Conservation (phyloP, 2,113 vertebrate genomes). For the Dinomys branickii region DNA sequence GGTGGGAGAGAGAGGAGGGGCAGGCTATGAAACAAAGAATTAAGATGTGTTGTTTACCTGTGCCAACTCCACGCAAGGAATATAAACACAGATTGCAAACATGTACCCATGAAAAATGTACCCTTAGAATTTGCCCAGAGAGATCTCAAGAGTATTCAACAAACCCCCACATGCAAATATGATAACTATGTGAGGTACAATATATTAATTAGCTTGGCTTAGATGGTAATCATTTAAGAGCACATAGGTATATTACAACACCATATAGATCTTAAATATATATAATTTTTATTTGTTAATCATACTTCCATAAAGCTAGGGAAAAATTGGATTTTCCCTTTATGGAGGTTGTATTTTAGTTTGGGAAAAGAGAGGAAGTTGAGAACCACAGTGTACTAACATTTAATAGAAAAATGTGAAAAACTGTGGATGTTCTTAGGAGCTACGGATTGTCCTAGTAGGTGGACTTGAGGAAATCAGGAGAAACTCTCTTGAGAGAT, state of each 20-base stretch:
- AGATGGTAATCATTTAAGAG: neutral
- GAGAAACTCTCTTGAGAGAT: neutral
- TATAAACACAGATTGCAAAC: neutral
- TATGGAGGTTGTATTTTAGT: neutral
- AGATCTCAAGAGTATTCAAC: too few species aligned
- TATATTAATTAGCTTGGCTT: neutral
- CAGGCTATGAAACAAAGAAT: neutral
- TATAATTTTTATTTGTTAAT: neutral
- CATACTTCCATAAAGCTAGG: neutral
- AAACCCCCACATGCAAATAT: neutral
- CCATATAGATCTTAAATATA: neutral
- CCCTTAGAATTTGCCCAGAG: neutral
- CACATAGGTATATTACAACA: neutral
- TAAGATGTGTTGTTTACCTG: neutral
- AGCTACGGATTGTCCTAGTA: neutral
- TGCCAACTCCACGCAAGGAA: neutral
- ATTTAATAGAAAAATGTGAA: neutral
- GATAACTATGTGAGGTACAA: neutral
- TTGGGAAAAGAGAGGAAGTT: neutral
- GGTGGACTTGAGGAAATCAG: neutral
- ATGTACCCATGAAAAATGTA: neutral
- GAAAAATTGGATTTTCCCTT: neutral
- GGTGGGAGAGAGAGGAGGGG: neutral
- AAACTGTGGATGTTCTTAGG: neutral
- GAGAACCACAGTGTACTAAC: neutral